Evolutionary conservation across 2,113 vertebrate genomes (phyloP).

Genomic region (Suncus etruscus): DNA sequence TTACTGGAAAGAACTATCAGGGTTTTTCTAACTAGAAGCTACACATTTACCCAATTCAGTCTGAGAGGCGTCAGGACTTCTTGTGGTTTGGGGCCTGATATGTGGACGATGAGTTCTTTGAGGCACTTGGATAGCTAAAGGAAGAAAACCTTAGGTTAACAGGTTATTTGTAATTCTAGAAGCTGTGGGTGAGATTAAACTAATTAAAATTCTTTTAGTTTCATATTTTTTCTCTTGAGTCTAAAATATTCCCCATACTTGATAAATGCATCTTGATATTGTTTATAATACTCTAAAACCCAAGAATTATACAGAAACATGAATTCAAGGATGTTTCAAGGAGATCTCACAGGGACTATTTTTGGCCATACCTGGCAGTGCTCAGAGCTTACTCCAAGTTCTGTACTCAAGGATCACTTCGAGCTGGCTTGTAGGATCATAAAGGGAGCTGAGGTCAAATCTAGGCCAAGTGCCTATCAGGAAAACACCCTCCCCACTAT

Average conservation of each 20-base stretch:
- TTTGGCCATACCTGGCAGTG: too few species aligned
- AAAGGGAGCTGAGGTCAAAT: too few species aligned
- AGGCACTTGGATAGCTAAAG: conserved; percentile 80
- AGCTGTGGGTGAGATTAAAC: neutral
- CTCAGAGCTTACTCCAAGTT: too few species aligned
- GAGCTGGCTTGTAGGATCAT: too few species aligned
- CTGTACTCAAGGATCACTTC: too few species aligned
- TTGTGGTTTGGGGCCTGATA: conserved; percentile 80
- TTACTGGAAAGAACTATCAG: neutral
- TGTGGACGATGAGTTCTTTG: conserved; percentile 57
- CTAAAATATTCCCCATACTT: conserved; percentile 13
- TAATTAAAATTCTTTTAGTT: conserved; percentile 14
- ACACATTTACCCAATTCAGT: conserved; percentile 83
- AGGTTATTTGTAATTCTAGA: neutral
- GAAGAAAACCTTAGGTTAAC: conserved; percentile 74
- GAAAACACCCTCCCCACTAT: too few species aligned
- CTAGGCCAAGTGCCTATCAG: too few species aligned
- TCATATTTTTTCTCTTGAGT: conserved; percentile 6
- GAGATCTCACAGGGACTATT: neutral
- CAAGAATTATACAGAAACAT: conserved; percentile 23
- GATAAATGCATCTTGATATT: neutral
- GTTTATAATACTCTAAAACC: conserved; percentile 26
- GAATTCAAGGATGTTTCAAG: neutral
- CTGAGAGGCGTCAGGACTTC: conserved; percentile 76
- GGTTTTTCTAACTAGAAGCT: neutral